phyloP scores from a whole-genome alignment of 2,888 invertebrate genomes.

The Protodeltote pygarga region DNA sequence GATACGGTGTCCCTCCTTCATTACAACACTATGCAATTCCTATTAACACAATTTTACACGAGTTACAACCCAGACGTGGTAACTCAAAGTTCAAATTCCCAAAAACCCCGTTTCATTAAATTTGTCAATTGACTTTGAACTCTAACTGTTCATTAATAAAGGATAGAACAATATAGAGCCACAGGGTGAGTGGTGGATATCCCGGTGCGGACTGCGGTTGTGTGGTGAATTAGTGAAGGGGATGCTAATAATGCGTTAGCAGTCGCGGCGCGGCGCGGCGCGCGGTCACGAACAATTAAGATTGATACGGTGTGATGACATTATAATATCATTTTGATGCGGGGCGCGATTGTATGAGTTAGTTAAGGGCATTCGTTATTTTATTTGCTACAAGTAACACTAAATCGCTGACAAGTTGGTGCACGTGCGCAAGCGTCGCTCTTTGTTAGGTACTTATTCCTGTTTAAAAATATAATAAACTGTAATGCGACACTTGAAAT shows the following conservation, averaged over 20 bases:
- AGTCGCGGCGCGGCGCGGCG: too few relatives aligned
- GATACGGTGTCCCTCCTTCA: slow-evolving; percentile 55
- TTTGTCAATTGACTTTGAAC: slow-evolving; percentile 3
- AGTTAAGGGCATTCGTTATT: slow-evolving; percentile 56
- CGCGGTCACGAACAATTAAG: slow-evolving; percentile 72
- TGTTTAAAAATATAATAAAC: slow-evolving; percentile 4
- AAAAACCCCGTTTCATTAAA: neutral
- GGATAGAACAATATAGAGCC: neutral
- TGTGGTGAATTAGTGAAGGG: slow-evolving; percentile 34
- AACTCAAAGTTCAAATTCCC: slow-evolving; percentile 3
- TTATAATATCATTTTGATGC: slow-evolving; percentile 72
- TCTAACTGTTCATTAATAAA: slow-evolving; percentile 4
- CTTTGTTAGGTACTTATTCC: neutral
- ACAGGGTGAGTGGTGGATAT: too few relatives aligned
- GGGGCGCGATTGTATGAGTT: slow-evolving; percentile 54
- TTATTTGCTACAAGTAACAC: slow-evolving; percentile 50
- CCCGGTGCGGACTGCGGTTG: slow-evolving; percentile 15
- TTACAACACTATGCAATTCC: slow-evolving; percentile 62
- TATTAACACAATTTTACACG: slow-evolving; percentile 48
- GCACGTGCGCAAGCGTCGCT: slow-evolving; percentile 1
- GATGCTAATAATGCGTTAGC: slow-evolving; percentile 49
- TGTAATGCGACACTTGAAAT: neutral
- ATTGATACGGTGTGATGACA: slow-evolving; percentile 77
- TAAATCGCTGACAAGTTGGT: slow-evolving; percentile 31
- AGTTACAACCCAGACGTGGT: slow-evolving; percentile 13